Evolutionary conservation across 2,888 invertebrate species (phyloP).

Genomic region (Pachydiplax longipennis): DNA sequence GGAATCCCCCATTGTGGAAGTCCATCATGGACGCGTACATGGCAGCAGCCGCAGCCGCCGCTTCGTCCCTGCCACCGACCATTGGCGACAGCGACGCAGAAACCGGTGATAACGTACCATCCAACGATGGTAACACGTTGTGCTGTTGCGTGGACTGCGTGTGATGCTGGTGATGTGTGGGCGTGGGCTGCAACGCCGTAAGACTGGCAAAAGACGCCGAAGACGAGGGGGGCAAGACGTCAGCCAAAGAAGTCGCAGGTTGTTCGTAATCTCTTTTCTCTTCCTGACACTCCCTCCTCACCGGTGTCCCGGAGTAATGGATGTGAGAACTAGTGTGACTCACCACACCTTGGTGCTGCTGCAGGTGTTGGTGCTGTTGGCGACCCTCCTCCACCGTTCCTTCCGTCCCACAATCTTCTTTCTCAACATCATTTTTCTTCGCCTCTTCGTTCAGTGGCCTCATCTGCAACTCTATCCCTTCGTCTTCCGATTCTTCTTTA

Average conservation of each 20-base stretch:
- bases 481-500: slow-evolving; percentile 16
- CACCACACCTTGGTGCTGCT: slow-evolving; percentile 2
- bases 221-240: not conserved
- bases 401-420: not conserved
- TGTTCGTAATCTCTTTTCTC: not conserved
- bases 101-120: not conserved
- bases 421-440: not conserved
- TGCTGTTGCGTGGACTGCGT: not conserved
- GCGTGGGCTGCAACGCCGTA: slow-evolving; percentile 31
- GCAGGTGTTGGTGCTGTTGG: not conserved
- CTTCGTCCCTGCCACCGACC: not conserved
- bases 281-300: not conserved
- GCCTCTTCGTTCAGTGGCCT: not conserved
- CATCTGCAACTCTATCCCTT: not conserved
- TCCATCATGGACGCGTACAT: slow-evolving; percentile 3
- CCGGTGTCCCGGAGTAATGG: slow-evolving; percentile 1
- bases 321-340: slow-evolving; percentile 32
- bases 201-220: not conserved
- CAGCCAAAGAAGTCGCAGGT: not conserved
- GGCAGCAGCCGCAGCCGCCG: not conserved
- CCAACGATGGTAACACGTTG: not conserved
- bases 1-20: not conserved
- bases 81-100: not conserved
- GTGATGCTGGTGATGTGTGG: not conserved
- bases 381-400: not conserved